Conservation (phyloP, 2,888 invertebrate species). For the Nomada lathburiana region DNA sequence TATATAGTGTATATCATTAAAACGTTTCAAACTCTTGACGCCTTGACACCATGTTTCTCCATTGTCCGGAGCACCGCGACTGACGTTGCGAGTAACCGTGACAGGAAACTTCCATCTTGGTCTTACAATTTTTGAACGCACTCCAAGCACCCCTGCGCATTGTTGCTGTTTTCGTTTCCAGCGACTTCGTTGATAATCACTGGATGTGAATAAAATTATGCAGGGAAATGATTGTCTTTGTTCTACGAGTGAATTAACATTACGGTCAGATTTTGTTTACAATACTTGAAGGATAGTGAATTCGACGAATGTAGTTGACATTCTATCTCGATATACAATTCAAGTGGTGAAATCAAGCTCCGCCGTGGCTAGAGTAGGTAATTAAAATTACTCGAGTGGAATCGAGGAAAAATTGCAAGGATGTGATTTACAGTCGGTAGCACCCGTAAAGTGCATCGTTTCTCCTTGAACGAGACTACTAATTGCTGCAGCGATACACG, state of each 20-base stretch:
- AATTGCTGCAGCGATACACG: not conserved
- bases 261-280: too few species aligned
- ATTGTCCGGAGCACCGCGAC: conserved; percentile 20
- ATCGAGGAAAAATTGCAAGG: not conserved
- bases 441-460: not conserved
- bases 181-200: not conserved
- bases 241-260: too few species aligned
- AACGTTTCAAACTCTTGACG: conserved; percentile 37
- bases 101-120: conserved; percentile 21
- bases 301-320: not conserved
- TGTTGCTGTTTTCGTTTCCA: not conserved
- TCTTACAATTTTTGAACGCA: not conserved
- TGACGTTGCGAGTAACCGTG: not conserved
- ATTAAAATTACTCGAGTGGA: conserved; percentile 2
- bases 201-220: not conserved
- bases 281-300: not conserved
- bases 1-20: conserved; percentile 49
- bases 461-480: not conserved
- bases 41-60: conserved; percentile 24
- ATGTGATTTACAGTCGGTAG: not conserved
- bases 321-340: not conserved
- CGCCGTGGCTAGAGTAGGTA: not conserved
- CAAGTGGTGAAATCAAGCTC: not conserved
- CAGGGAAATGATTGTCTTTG: too few species aligned
- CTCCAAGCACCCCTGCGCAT: not conserved